A percentile compares a stretch with the other conserved stretches of the same genome.
Evolutionary conservation across 2,797 vertebrate genomes (phyloP).

Genomic region (Labroides dimidiatus): DNA sequence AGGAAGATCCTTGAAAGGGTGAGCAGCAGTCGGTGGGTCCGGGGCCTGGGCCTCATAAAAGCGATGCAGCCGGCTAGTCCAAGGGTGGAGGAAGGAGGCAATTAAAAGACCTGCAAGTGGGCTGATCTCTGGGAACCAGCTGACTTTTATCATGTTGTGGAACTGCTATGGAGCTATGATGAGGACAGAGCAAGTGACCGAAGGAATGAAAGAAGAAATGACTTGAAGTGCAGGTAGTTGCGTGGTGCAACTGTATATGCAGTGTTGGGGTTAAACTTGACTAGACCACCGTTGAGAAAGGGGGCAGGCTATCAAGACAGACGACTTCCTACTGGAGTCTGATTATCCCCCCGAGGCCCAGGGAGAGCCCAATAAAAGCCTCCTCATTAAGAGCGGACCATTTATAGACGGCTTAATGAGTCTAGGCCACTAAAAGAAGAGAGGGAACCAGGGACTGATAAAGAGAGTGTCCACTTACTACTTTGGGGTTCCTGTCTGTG

Average conservation of each 20-base stretch:
- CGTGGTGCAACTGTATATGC: constrained; percentile 47
- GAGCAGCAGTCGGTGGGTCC: constrained; percentile 69
- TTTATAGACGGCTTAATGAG: constrained; percentile 85
- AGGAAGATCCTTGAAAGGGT: constrained; percentile 69
- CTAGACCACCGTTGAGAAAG: constrained; percentile 91
- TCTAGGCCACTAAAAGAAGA: constrained; percentile 81
- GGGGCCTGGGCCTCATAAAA: constrained; percentile 88
- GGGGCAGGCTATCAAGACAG: constrained; percentile 92
- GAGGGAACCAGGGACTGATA: constrained; percentile 69
- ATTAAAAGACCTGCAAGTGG: constrained; percentile 91
- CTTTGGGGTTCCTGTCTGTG: constrained; percentile 66
- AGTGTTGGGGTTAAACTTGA: constrained; percentile 72
- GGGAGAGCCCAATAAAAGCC: constrained; percentile 79
- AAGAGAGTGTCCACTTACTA: constrained; percentile 72
- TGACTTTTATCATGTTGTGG: constrained; percentile 90
- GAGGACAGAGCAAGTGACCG: constrained; percentile 26
- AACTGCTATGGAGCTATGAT: constrained; percentile 88
- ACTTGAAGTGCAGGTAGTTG: constrained; percentile 27
- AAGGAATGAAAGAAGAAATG: constrained; percentile 36
- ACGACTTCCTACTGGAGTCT: constrained; percentile 93
- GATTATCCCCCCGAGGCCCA: constrained; percentile 82
- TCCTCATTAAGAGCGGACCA: constrained; percentile 82
- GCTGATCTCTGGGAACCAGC: constrained; percentile 86
- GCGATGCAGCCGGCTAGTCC: constrained; percentile 84
- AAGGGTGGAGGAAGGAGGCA: constrained; percentile 89